A percentile compares a stretch with the other conserved stretches of the same genome.
These are phyloP conservation scores for Hirundichthys speculiger DNA, from an alignment of 2,113 vertebrate species.

Conservation along the genomic window DNA sequence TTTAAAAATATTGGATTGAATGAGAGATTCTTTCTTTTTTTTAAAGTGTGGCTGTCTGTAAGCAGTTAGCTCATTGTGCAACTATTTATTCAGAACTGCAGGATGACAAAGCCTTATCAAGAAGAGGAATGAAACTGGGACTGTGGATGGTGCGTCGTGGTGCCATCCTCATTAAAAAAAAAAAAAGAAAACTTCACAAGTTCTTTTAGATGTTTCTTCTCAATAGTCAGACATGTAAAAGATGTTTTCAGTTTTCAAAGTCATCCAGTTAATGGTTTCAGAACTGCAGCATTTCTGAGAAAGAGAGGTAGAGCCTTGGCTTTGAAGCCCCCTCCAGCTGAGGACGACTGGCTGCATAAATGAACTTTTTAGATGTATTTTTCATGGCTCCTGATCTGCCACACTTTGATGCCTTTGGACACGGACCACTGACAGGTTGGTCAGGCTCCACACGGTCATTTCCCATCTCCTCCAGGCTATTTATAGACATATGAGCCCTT, in stretches of 20 bases:
- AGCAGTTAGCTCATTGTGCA: no score
- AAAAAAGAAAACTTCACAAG: neutral
- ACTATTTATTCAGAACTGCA: neutral
- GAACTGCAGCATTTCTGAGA: constrained; percentile 18
- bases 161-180: neutral
- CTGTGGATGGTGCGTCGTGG: neutral
- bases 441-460: constrained; percentile 26
- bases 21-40: no score
- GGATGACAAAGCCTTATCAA: neutral
- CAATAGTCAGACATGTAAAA: constrained; percentile 3
- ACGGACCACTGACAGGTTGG: constrained; percentile 24
- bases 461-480: constrained; percentile 20
- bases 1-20: no score
- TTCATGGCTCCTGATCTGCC: constrained; percentile 28
- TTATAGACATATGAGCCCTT: neutral
- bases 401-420: constrained; percentile 42
- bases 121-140: neutral
- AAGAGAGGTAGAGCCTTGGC: constrained; percentile 3
- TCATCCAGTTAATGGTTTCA: constrained; percentile 3
- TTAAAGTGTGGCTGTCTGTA: no score
- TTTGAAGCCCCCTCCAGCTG: constrained; percentile 32
- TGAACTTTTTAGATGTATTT: constrained; percentile 36
- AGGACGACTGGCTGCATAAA: constrained; percentile 7
- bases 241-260: neutral
- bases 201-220: neutral